These are phyloP conservation scores for Lochmaea crataegi DNA, from an alignment of 2,888 invertebrate species.

Conservation along the genomic window DNA sequence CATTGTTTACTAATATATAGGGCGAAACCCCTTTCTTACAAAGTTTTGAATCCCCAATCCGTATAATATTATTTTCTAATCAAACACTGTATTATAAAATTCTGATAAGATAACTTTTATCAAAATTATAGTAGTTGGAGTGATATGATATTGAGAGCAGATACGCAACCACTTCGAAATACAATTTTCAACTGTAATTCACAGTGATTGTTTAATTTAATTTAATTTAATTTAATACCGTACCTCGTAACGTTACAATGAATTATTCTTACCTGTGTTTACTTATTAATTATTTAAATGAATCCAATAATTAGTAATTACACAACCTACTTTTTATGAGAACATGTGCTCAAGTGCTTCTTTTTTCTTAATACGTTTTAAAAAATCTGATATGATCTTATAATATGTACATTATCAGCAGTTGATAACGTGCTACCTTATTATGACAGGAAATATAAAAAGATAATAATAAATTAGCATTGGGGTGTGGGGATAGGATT, in stretches of 20 bases:
- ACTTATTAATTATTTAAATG: background rate
- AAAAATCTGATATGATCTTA: conserved; percentile 1
- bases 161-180: background rate
- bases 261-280: background rate
- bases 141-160: background rate
- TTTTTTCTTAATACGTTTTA: background rate
- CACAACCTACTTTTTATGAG: background rate
- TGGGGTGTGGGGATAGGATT: background rate
- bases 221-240: no score
- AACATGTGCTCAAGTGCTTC: background rate
- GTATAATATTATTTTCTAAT: conserved; percentile 17
- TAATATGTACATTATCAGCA: background rate
- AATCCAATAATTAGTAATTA: conserved; percentile 7
- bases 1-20: no score
- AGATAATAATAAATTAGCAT: background rate
- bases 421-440: background rate
- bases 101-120: conserved; percentile 20
- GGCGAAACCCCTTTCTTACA: background rate
- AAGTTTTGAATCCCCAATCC: background rate
- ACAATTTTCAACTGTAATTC: background rate
- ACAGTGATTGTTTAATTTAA: background rate
- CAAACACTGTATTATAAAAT: conserved; percentile 12
- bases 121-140: conserved; percentile 4
- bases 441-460: conserved; percentile 1
- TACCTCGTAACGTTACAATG: background rate